Percentiles rank a stretch among this genome's conserved stretches.
Evolutionary conservation across 2,797 vertebrate species (phyloP).

Genomic region (Neostethus bicornis): DNA sequence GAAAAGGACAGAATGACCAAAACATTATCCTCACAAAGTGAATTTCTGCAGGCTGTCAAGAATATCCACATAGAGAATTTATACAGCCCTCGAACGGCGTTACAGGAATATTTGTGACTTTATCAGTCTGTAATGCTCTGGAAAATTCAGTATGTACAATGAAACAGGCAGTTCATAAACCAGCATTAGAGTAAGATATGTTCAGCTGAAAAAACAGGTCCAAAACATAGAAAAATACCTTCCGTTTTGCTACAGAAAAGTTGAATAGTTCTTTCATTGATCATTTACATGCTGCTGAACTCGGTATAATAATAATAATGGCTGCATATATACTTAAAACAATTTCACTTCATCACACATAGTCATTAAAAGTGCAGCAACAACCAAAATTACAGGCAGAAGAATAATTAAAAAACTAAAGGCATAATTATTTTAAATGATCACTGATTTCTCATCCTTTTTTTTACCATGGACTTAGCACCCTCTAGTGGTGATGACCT

Average conservation of each 20-base stretch:
- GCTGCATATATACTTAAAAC: conserved; percentile 55
- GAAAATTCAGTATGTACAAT: conserved; percentile 56
- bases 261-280: background rate
- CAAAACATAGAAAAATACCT: conserved; percentile 42
- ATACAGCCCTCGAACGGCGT: conserved; percentile 43
- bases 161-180: conserved; percentile 26
- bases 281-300: conserved; percentile 8
- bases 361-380: conserved; percentile 19
- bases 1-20: conserved; percentile 35
- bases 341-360: conserved; percentile 12
- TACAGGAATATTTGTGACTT: conserved; percentile 13
- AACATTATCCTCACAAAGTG: conserved; percentile 38
- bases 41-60: conserved; percentile 43
- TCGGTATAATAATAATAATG: conserved; percentile 9
- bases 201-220: conserved; percentile 34
- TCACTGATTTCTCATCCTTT: background rate
- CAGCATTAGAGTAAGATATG: background rate
- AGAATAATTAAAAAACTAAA: background rate
- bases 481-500: conserved; percentile 60
- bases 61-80: conserved; percentile 37
- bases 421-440: background rate
- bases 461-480: conserved; percentile 35
- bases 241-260: conserved; percentile 51
- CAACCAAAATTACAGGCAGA: conserved; percentile 2
- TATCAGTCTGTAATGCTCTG: conserved; percentile 20